Evolutionary conservation across 2,113 vertebrate species (phyloP).

Genomic region (Pandion haliaetus): DNA sequence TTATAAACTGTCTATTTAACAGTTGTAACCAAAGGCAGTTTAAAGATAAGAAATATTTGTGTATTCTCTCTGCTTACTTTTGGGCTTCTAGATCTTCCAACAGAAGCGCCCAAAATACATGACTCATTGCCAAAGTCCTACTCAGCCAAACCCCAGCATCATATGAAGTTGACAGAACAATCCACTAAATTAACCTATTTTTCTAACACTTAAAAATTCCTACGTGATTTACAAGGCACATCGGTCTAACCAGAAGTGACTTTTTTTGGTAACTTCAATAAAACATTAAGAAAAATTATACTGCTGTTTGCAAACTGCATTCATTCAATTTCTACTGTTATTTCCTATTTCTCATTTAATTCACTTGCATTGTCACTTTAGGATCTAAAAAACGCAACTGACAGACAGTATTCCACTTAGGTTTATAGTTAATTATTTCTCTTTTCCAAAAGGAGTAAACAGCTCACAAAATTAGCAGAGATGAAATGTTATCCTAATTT

Average conservation of each 20-base stretch:
- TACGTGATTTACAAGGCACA: neutral
- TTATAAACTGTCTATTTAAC: neutral
- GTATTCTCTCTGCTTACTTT: neutral
- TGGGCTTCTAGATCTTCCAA: neutral
- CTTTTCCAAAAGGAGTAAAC: neutral
- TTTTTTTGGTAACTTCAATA: neutral
- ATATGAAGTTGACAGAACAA: neutral
- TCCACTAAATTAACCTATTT: neutral
- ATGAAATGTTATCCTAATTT: neutral
- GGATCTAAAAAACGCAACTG: neutral
- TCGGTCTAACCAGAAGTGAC: neutral
- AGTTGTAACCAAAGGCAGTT: neutral
- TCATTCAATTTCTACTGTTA: neutral
- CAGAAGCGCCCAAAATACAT: neutral
- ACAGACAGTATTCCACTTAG: neutral
- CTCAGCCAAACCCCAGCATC: neutral
- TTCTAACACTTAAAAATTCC: neutral
- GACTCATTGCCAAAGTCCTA: neutral
- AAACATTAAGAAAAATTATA: neutral
- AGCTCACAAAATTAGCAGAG: neutral
- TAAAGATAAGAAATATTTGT: neutral
- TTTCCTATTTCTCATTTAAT: neutral
- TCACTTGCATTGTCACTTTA: neutral
- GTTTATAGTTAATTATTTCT: neutral
- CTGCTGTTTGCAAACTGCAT: neutral